A percentile compares a stretch with the other conserved stretches of the same genome.
Conservation (phyloP, 2,113 vertebrate species). For the Cyanoramphus novaezelandiae region DNA sequence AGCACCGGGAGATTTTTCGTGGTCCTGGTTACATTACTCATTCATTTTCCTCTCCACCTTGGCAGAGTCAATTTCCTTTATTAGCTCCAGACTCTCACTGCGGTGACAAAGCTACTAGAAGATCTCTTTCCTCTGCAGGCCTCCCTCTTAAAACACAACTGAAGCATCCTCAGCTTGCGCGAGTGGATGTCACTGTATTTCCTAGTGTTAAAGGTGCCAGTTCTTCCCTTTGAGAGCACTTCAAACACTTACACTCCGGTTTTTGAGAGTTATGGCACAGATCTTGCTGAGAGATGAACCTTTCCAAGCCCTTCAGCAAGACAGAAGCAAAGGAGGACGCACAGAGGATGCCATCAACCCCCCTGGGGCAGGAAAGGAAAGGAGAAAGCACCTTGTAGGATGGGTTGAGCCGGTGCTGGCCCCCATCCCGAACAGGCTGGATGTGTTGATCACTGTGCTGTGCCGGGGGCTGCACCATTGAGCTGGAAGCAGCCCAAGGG, state of each 20-base stretch:
- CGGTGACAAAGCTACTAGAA: neutral
- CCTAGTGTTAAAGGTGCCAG: neutral
- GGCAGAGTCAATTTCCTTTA: neutral
- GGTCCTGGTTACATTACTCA: neutral
- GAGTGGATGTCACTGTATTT: neutral
- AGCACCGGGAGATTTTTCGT: neutral
- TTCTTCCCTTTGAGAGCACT: neutral
- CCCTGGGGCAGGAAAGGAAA: neutral
- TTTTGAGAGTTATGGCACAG: neutral
- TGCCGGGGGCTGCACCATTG: neutral
- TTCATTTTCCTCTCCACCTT: neutral
- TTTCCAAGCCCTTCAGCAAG: neutral
- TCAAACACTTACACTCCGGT: neutral
- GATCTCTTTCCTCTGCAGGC: neutral
- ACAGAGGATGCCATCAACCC: neutral
- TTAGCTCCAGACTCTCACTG: neutral
- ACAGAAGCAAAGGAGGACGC: neutral
- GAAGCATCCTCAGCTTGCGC: neutral
- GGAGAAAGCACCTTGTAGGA: neutral
- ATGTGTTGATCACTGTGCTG: neutral
- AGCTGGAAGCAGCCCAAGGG: conserved; percentile 22
- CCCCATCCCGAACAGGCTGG: neutral
- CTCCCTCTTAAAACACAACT: neutral
- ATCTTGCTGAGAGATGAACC: fast-evolving
- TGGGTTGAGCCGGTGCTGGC: fast-evolving